A percentile compares a stretch with the other conserved stretches of the same genome.
These are phyloP conservation scores for Caenorhabditis sp. DNA, from an alignment of 2,888 invertebrate species.

Conservation along the genomic window DNA sequence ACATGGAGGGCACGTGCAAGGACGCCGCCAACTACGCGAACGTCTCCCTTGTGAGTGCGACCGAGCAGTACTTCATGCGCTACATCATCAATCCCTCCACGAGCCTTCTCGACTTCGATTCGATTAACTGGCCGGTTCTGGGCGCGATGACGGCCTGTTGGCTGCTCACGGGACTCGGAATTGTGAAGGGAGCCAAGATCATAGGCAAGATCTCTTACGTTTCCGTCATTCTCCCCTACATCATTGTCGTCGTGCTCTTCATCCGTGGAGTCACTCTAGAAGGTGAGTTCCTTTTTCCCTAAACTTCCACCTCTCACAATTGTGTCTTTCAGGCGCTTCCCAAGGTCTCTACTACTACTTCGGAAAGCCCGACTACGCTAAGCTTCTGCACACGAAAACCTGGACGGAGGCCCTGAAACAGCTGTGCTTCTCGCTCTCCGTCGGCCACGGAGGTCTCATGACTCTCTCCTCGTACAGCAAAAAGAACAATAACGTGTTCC, in stretches of 20 bases:
- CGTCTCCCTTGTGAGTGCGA: constrained; percentile 23
- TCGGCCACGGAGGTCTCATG: constrained; percentile 73
- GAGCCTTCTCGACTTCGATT: constrained; percentile 62
- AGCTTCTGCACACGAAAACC: constrained; percentile 64
- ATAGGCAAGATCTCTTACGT: constrained; percentile 61
- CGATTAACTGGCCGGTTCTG: constrained; percentile 66
- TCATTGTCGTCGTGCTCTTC: constrained; percentile 63
- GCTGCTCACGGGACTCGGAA: constrained; percentile 65
- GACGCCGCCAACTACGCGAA: not conserved
- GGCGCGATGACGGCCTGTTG: constrained; percentile 56
- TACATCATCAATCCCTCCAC: constrained; percentile 64
- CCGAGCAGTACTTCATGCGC: constrained; percentile 52
- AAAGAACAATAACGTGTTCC: constrained; percentile 70
- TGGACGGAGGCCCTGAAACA: constrained; percentile 75
- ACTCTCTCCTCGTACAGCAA: constrained; percentile 72
- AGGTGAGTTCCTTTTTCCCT: no score
- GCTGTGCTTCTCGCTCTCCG: constrained; percentile 71
- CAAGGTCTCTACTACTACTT: constrained; percentile 69
- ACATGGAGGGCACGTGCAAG: constrained; percentile 14
- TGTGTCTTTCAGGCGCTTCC: constrained; percentile 41
- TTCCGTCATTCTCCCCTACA: constrained; percentile 60
- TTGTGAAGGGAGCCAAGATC: constrained; percentile 72
- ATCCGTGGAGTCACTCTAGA: constrained; percentile 71
- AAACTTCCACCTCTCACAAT: not conserved
- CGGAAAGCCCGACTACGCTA: constrained; percentile 61